phyloP scores from a whole-genome alignment of 2,888 invertebrate genomes.

The Muscina levida region DNA sequence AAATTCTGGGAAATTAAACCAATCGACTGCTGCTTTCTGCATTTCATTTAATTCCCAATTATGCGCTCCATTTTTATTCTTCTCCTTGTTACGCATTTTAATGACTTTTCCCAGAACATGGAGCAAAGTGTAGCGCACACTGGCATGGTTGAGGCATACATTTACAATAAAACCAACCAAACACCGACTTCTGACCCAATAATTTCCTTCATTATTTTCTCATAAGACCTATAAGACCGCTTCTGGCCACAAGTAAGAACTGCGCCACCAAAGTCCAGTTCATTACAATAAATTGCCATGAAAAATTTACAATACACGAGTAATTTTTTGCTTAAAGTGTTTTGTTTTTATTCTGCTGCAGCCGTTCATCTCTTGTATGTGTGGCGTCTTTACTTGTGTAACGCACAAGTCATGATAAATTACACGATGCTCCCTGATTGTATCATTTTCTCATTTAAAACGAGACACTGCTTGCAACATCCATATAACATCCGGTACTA shows the following conservation, averaged over 20 bases:
- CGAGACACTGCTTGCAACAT: not conserved
- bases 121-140: too few species aligned
- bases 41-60: too few species aligned
- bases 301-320: constrained; percentile 1
- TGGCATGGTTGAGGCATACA: too few species aligned
- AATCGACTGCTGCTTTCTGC: too few species aligned
- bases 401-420: constrained; percentile 27
- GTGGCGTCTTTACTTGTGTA: not conserved
- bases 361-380: not conserved
- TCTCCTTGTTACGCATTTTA: not conserved
- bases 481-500: not conserved
- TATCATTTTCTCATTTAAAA: constrained; percentile 31
- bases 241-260: not conserved
- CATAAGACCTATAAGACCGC: constrained; percentile 11
- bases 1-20: too few species aligned
- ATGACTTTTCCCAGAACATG: constrained; percentile 5
- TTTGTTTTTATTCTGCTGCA: not conserved
- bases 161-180: too few species aligned
- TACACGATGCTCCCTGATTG: constrained; percentile 16
- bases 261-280: not conserved
- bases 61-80: too few species aligned
- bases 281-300: constrained; percentile 26
- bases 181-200: constrained; percentile 23
- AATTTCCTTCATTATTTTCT: constrained; percentile 37
- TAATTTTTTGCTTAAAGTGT: too few species aligned